Base-by-base conservation (phyloP, 2,888 invertebrate genomes). In the Tanaodytes sp. region DNA sequence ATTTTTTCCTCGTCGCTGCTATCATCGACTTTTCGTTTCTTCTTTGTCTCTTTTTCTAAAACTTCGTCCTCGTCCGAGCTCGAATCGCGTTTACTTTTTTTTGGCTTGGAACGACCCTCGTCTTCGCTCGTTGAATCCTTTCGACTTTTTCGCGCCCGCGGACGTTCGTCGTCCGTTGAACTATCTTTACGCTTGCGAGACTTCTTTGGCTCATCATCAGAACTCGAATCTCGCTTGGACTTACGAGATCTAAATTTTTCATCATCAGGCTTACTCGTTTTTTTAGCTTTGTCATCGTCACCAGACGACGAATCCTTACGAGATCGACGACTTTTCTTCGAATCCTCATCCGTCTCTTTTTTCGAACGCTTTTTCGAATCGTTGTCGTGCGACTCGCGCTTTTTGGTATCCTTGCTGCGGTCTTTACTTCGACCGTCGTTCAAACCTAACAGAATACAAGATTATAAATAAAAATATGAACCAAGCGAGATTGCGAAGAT, bases 1-100 rank as follows among this genome's bases (percentile, higher is more conserved):
- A 88, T 87, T 54, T 87, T 86, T 71, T 88, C 88, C 33, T 88
- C 88, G 18, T 89, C 89, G 3, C 87, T 87, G 71, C 89, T 89
- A 39, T 87, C 88, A n/a, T 88, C 88, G 79, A 88, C 91, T 15
- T 89, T 89, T 75, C 90, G 90, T 68, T 89, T 89, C 61, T 88
- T 88, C 67, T 88, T 87, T 70, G 91, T 90, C 72, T 89, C 90
- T 33, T 90, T 91, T 46, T 64, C 73, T 0, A 89, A 89, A 39
- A 89, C 88, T 0, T 90, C 90, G 19, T 91, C 91, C 0, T 89
- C 90, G 11, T 90, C 91, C 0, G 91, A 89, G 33, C 83, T 82
- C 0, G 82, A 80, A 27, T 82, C 82, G 1, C 81, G 77, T 51
- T 80, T 82, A 1, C 77, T 74, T 51, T 80, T 82, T 48, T 83